These are phyloP conservation scores for Meriones unguiculatus DNA, from an alignment of 2,113 vertebrate genomes.

Conservation along the genomic window DNA sequence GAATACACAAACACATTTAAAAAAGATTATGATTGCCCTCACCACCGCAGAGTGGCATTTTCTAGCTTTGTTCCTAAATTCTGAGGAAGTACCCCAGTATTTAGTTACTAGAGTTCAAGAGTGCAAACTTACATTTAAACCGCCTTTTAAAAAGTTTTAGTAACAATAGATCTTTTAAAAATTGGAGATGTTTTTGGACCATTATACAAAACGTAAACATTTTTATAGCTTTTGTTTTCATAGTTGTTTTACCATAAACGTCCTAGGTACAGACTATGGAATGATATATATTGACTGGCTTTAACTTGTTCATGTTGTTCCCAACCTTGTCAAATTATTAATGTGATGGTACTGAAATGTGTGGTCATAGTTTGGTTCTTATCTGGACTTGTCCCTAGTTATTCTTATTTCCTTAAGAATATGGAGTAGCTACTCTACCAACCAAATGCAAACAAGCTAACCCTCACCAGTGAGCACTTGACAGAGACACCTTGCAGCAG, in stretches of 20 bases:
- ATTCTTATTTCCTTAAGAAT: neutral
- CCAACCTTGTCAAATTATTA: neutral
- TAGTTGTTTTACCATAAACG: neutral
- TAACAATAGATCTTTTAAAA: neutral
- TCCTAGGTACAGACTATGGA: neutral
- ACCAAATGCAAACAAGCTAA: neutral
- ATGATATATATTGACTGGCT: neutral
- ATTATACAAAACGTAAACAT: neutral
- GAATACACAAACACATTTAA: neutral
- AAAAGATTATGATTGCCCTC: neutral
- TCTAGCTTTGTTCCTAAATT: neutral
- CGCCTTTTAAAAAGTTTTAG: neutral
- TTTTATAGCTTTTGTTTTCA: neutral
- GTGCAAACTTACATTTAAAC: neutral
- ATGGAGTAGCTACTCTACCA: neutral
- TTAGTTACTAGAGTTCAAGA: neutral
- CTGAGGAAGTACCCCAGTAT: neutral
- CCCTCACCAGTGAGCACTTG: neutral
- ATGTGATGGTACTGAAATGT: neutral
- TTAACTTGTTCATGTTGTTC: neutral
- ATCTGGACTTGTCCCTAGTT: neutral
- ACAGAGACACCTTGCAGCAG: neutral
- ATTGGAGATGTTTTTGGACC: neutral
- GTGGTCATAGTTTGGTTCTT: neutral
- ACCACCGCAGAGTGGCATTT: neutral